Base-by-base conservation (phyloP, 2,797 vertebrate genomes). In the Halcyon leucocephala region DNA sequence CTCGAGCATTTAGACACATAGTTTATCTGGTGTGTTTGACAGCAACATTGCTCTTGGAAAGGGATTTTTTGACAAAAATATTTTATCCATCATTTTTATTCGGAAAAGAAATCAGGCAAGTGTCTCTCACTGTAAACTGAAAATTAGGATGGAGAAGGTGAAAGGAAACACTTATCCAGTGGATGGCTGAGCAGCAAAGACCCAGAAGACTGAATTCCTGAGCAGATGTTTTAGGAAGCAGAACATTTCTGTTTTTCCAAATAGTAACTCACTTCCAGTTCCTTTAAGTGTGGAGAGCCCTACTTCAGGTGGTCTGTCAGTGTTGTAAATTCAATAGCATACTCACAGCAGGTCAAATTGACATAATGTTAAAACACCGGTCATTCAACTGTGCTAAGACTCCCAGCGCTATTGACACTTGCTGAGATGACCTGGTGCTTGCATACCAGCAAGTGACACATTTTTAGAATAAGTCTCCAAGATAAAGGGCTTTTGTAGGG, bases 311-410 rank as follows among this genome's bases (percentile, higher is more conserved):
- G 66, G 77, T 89, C 78, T 71, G 41, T 54, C 73, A 39, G 52
- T 62, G 83, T 6, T 95, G 78, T 71, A 95, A 96, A 92, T 86
- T 90, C 91, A 91, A 84, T 65, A 82, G 66, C 51, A 19, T 54
- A 65, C 70, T 91, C 90, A 70, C 85, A 94, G 96, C 90, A 82
- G 88, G 86, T 93, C 91, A 95, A 90, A 94, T 61, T 80, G 90
- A 89, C 94, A 90, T 86, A 84, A 82, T 80, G 67, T 82, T 89
- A 92, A 93, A 96, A 89, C 96, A 94, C 3, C 0, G 83, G 88
- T 90, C 93, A 91, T 64, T 93, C 88, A 77, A 10, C 48, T 92
- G 31, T 88, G 83, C 35, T 86, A 92, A 87, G 74, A 57, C 71
- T 95, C 81, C 48, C 71, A 77, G 60, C 65, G 82, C 78, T 89